Evolutionary conservation across 2,113 vertebrate species (phyloP).

Genomic region (Rhynchomys soricoides): DNA sequence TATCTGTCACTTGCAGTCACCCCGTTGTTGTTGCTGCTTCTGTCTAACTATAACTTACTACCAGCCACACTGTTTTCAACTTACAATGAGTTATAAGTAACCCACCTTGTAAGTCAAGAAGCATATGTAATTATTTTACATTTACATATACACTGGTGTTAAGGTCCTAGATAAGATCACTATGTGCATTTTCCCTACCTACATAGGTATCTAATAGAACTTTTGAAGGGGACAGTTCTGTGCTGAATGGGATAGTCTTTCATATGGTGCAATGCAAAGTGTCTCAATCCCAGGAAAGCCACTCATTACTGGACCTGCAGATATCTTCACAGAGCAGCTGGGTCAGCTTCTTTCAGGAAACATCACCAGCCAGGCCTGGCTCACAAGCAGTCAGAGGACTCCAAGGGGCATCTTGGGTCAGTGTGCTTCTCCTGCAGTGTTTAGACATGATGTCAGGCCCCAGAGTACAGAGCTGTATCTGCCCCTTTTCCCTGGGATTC

Average conservation of each 20-base stretch:
- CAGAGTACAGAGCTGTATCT: not conserved
- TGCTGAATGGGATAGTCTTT: not conserved
- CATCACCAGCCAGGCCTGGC: not conserved
- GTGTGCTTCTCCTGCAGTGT: not conserved
- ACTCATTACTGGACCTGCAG: not conserved
- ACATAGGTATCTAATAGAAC: not conserved
- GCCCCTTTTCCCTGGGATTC: conserved; percentile 6
- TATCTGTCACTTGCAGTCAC: not conserved
- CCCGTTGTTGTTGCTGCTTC: not conserved
- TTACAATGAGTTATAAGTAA: not conserved
- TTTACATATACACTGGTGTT: conserved; percentile 4
- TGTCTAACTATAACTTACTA: not conserved
- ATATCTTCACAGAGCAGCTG: not conserved
- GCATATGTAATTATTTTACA: not conserved
- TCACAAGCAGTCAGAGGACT: not conserved
- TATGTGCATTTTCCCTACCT: not conserved
- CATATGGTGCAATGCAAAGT: not conserved
- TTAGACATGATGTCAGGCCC: not conserved
- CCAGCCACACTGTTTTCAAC: not conserved
- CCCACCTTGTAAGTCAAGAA: not conserved
- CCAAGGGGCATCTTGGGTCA: not conserved
- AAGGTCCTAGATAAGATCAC: conserved; percentile 22
- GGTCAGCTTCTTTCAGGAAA: not conserved
- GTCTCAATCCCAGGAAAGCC: conserved; percentile 4
- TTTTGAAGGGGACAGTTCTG: not conserved